phyloP scores from a whole-genome alignment of 2,797 vertebrate species.

The Leptatherina wallacei region DNA sequence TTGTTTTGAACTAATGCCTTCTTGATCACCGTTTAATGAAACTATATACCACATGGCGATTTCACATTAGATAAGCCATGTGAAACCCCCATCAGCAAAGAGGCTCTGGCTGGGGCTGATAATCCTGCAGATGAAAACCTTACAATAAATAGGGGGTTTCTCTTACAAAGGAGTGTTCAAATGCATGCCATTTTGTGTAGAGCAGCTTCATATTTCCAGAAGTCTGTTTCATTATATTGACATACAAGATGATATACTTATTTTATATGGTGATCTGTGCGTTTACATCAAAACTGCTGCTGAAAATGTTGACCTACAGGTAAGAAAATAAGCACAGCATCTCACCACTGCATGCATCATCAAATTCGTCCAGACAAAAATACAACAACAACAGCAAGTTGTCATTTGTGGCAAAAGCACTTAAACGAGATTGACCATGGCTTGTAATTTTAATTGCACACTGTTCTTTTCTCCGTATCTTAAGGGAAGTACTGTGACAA shows the following conservation, averaged over 20 bases:
- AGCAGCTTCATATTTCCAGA: slow-evolving; percentile 31
- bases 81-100: slow-evolving; percentile 99
- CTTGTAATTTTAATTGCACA: slow-evolving; percentile 85
- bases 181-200: slow-evolving; percentile 82
- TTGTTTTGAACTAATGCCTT: slow-evolving; percentile 99
- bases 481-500: slow-evolving; percentile 78
- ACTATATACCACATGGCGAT: slow-evolving; percentile 99
- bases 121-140: slow-evolving; percentile 99
- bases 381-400: slow-evolving; percentile 78
- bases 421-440: slow-evolving; percentile 83
- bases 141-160: slow-evolving; percentile 97
- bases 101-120: slow-evolving; percentile 99
- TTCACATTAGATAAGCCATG: slow-evolving; percentile 99
- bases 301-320: slow-evolving; percentile 68
- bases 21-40: slow-evolving; percentile 99
- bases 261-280: slow-evolving; percentile 36
- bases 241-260: slow-evolving; percentile 38
- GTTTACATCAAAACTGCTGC: slow-evolving; percentile 35
- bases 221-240: slow-evolving; percentile 35
- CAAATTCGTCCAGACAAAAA: slow-evolving; percentile 77
- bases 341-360: slow-evolving; percentile 73
- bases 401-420: slow-evolving; percentile 81
- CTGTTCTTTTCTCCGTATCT: slow-evolving; percentile 78
- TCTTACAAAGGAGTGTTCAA: slow-evolving; percentile 97
- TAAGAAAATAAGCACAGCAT: slow-evolving; percentile 63